Percentiles rank a stretch among this genome's conserved stretches.
phyloP scores from a whole-genome alignment of 2,797 vertebrate genomes.

The Amniataba percoides region DNA sequence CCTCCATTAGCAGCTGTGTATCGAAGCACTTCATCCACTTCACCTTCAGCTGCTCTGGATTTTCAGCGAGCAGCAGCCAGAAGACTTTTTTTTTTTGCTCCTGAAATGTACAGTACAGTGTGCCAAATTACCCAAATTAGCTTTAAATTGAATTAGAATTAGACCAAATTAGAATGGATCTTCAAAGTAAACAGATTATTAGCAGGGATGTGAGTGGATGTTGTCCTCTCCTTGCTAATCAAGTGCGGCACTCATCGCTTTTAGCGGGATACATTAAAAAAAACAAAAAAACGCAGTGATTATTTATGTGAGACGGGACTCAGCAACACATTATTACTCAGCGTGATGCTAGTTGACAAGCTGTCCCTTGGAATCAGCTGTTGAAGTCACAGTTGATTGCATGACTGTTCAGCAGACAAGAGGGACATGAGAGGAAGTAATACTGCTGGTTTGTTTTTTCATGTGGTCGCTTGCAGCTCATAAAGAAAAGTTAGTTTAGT shows the following conservation, averaged over 20 bases:
- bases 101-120: slow-evolving; percentile 8
- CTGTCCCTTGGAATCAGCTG: slow-evolving; percentile 74
- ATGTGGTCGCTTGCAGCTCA: slow-evolving; percentile 6
- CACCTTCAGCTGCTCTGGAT: slow-evolving; percentile 20
- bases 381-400: slow-evolving; percentile 65
- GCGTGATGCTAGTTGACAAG: slow-evolving; percentile 74
- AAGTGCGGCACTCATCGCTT: slow-evolving; percentile 27
- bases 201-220: slow-evolving; percentile 22
- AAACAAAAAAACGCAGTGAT: slow-evolving; percentile 53
- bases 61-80: neutral
- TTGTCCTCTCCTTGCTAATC: slow-evolving; percentile 46
- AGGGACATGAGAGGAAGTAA: slow-evolving; percentile 36
- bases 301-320: slow-evolving; percentile 63
- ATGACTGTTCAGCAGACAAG: slow-evolving; percentile 62
- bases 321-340: slow-evolving; percentile 71
- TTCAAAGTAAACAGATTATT: slow-evolving; percentile 54
- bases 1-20: slow-evolving; percentile 9
- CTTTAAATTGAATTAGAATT: slow-evolving; percentile 45
- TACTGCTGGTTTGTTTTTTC: slow-evolving; percentile 41
- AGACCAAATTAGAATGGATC: slow-evolving; percentile 19
- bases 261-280: slow-evolving; percentile 44
- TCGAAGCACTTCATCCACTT: slow-evolving; percentile 13
- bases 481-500: neutral
- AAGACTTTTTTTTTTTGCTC: neutral
- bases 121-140: slow-evolving; percentile 36